These are phyloP conservation scores for Lates japonicus DNA, from an alignment of 2,797 vertebrate genomes.

Conservation along the genomic window DNA sequence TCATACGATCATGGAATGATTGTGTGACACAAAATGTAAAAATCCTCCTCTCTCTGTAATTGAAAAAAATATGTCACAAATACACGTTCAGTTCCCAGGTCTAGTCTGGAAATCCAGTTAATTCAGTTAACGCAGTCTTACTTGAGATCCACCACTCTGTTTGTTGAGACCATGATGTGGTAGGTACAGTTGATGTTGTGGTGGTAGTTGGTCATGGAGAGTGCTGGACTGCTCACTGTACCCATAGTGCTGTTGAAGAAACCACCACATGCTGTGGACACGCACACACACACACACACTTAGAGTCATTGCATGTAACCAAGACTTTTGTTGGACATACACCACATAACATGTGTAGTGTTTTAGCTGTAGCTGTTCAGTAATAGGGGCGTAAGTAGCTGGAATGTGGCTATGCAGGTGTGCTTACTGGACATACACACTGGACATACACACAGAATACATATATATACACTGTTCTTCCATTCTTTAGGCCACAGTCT, in stretches of 20 bases:
- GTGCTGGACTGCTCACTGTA: conserved; percentile 87
- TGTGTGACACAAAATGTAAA: neutral
- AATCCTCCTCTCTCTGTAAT: neutral
- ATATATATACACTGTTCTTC: too few relatives aligned
- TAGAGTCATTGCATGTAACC: neutral
- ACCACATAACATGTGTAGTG: too few relatives aligned
- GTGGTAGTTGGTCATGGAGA: conserved; percentile 87
- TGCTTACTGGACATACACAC: too few relatives aligned
- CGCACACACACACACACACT: conserved; percentile 14
- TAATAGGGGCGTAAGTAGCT: too few relatives aligned
- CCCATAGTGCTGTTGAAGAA: conserved; percentile 83
- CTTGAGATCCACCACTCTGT: conserved; percentile 89
- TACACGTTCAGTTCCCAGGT: neutral
- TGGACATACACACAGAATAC: too few relatives aligned
- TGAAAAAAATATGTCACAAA: neutral
- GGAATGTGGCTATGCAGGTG: too few relatives aligned
- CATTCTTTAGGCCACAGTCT: too few relatives aligned
- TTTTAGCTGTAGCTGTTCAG: too few relatives aligned
- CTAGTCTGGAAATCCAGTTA: neutral
- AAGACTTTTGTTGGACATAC: too few relatives aligned
- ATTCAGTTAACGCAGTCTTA: conserved; percentile 74
- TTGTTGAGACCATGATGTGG: conserved; percentile 79
- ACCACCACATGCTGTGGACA: conserved; percentile 90
- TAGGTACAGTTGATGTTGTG: conserved; percentile 93
- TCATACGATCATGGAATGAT: neutral